Evolutionary conservation across 2,797 vertebrate species (phyloP).

Genomic region (Halcyon smyrnensis): DNA sequence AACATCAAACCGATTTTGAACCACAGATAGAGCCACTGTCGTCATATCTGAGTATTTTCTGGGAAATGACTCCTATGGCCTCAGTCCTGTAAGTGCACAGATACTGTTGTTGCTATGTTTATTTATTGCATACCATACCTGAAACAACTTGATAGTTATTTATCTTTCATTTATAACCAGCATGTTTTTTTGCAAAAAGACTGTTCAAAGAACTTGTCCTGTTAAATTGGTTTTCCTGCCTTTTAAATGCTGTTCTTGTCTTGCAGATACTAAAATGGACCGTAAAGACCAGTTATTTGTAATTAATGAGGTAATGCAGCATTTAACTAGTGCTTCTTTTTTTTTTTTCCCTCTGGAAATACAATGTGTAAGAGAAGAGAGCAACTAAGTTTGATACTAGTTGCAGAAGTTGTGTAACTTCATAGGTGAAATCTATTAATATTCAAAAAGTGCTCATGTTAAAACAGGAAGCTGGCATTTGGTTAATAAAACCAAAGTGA

Average conservation of each 20-base stretch:
- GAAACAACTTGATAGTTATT: neutral
- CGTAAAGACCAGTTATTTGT: slow-evolving; percentile 96
- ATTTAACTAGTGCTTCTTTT: neutral
- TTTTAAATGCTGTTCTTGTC: neutral
- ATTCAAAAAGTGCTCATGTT: neutral
- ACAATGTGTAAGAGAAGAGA: neutral
- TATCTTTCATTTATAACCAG: neutral
- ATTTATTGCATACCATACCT: neutral
- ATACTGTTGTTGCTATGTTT: neutral
- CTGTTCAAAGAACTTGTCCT: neutral
- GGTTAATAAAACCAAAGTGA: neutral
- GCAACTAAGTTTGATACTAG: neutral
- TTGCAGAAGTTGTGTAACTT: neutral
- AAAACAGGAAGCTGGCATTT: neutral
- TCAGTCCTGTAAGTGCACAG: neutral
- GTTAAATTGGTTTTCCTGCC: neutral
- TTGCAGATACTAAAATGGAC: slow-evolving; percentile 98
- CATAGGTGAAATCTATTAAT: neutral
- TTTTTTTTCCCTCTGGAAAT: neutral
- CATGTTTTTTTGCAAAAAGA: neutral
- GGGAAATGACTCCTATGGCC: fast-evolving
- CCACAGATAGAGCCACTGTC: neutral
- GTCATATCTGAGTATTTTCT: neutral
- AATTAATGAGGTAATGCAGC: slow-evolving; percentile 89
- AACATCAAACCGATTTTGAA: neutral